These are phyloP conservation scores for Magallana angulata DNA, from an alignment of 1,140 invertebrate genomes.

Conservation along the genomic window DNA sequence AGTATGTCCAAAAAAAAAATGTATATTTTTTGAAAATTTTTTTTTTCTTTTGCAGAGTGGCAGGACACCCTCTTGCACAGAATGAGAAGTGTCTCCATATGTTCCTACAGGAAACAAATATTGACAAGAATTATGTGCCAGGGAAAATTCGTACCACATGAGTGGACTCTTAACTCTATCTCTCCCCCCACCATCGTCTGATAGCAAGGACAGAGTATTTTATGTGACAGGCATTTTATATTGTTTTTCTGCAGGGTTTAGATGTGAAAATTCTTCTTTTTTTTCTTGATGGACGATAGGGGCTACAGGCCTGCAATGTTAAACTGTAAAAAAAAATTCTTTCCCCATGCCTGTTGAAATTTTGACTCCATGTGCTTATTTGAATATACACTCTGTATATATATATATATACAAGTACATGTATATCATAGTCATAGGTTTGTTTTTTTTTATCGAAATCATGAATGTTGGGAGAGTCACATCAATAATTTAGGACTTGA, in stretches of 20 bases:
- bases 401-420: too few species aligned
- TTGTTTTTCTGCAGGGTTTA: not conserved
- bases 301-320: too few species aligned
- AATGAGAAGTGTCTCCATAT: conserved; percentile 99
- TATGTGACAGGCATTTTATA: conserved; percentile 26
- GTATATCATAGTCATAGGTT: too few species aligned
- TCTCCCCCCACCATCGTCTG: conserved; percentile 7
- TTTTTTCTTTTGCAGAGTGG: conserved; percentile 87
- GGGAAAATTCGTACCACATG: conserved; percentile 98
- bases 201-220: conserved; percentile 19
- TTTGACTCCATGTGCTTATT: too few species aligned
- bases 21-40: not conserved
- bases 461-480: too few species aligned
- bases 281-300: too few species aligned
- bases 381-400: too few species aligned
- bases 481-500: too few species aligned
- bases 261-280: not conserved
- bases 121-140: conserved; percentile 99
- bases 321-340: too few species aligned
- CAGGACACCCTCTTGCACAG: conserved; percentile 99
- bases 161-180: conserved; percentile 54
- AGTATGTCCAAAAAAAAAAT: too few species aligned
- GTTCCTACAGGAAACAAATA: conserved; percentile 97
- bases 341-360: too few species aligned
- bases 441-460: too few species aligned